A percentile compares a stretch with the other conserved stretches of the same genome.
These are phyloP conservation scores for Caenorhabditis remanei DNA, from an alignment of 1,140 invertebrate genomes.

Conservation along the genomic window DNA sequence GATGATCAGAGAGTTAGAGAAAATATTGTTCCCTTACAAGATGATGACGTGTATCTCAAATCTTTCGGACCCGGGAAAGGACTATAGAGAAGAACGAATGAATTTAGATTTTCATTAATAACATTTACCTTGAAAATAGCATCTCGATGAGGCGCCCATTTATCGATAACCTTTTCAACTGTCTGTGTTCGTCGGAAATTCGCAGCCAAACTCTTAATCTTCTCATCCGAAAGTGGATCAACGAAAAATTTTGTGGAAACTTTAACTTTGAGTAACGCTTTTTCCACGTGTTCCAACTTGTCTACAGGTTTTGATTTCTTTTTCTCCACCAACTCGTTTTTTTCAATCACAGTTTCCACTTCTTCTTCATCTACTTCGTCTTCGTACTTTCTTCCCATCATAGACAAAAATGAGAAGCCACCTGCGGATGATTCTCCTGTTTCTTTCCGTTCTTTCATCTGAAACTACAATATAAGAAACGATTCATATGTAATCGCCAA, in stretches of 20 bases:
- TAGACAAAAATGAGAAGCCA: slow-evolving; percentile 58
- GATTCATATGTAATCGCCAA: neutral
- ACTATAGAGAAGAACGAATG: too few relatives aligned
- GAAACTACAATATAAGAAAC: neutral
- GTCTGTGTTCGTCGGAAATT: slow-evolving; percentile 59
- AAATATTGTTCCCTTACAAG: too few relatives aligned
- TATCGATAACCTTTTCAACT: slow-evolving; percentile 47
- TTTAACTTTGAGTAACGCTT: slow-evolving; percentile 55
- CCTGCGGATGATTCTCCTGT: slow-evolving; percentile 1
- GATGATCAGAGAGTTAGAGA: too few relatives aligned
- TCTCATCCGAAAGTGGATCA: slow-evolving; percentile 33
- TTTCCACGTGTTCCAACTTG: slow-evolving; percentile 51
- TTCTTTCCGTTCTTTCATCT: slow-evolving; percentile 43
- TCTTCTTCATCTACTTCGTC: neutral
- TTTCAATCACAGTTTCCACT: neutral
- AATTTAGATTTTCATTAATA: neutral
- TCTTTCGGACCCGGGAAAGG: too few relatives aligned
- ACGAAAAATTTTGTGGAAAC: slow-evolving; percentile 16
- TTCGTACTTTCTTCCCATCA: slow-evolving; percentile 55
- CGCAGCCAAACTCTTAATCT: slow-evolving; percentile 49
- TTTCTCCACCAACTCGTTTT: neutral
- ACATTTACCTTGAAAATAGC: slow-evolving; percentile 59
- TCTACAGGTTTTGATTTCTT: slow-evolving; percentile 20
- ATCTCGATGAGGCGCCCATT: slow-evolving; percentile 59
- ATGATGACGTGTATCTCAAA: too few relatives aligned